These are phyloP conservation scores for Cerastis rubricosa DNA, from an alignment of 2,888 invertebrate species.

Conservation along the genomic window DNA sequence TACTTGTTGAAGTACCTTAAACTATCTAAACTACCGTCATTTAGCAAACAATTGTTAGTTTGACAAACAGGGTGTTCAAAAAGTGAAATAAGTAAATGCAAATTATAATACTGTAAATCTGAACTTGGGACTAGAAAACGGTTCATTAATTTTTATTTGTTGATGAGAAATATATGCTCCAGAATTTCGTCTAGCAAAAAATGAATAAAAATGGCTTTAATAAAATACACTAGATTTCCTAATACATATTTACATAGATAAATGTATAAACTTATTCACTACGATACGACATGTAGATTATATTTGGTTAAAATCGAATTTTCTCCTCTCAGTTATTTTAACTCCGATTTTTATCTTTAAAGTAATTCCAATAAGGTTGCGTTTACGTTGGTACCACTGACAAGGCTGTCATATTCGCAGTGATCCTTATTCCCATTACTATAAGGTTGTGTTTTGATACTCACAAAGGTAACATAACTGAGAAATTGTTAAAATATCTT, in stretches of 20 bases:
- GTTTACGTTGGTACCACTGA: neutral
- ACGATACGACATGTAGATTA: conserved; percentile 62
- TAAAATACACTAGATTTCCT: conserved; percentile 38
- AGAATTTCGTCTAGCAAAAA: conserved; percentile 17
- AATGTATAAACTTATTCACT: conserved; percentile 51
- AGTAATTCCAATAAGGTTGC: neutral
- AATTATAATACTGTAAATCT: neutral
- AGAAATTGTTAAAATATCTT: conserved; percentile 12
- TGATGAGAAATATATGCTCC: neutral
- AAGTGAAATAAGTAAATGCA: neutral
- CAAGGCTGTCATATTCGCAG: neutral
- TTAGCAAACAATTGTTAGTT: neutral
- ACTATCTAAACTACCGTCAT: neutral
- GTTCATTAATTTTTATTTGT: neutral
- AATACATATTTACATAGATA: conserved; percentile 61
- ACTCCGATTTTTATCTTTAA: neutral
- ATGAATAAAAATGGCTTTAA: conserved; percentile 37
- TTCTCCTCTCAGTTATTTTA: neutral
- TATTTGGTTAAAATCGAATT: conserved; percentile 66
- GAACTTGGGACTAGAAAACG: neutral
- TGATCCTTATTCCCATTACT: neutral
- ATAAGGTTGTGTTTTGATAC: neutral
- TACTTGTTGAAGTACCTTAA: too few relatives aligned
- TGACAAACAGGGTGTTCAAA: neutral
- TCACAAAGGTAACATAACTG: neutral